phyloP scores from a whole-genome alignment of 2,113 vertebrate genomes.

The Gnathonemus longibarbis region DNA sequence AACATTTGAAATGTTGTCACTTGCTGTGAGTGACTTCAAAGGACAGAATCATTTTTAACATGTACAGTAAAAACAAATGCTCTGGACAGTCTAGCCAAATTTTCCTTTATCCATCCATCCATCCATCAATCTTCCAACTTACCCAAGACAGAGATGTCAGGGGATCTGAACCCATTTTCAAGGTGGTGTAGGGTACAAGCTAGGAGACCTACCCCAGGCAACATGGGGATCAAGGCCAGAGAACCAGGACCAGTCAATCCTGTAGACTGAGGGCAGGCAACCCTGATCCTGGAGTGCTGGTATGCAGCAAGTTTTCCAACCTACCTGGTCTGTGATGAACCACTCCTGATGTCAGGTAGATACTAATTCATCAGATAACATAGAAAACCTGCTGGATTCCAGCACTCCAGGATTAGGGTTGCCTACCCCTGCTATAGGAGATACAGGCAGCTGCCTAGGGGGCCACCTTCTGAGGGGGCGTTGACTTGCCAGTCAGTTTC shows the following conservation, averaged over 20 bases:
- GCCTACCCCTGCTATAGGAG: background rate
- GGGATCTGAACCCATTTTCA: background rate
- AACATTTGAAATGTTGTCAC: background rate
- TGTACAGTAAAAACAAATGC: background rate
- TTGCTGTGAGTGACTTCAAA: background rate
- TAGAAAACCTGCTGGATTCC: background rate
- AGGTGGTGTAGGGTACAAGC: background rate
- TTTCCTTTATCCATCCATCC: background rate
- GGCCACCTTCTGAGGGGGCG: background rate
- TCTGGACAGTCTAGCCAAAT: background rate
- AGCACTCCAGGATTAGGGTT: background rate
- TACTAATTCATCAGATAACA: background rate
- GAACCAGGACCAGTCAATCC: background rate
- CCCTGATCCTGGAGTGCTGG: background rate
- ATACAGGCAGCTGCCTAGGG: background rate
- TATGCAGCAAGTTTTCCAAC: background rate
- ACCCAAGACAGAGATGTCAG: background rate
- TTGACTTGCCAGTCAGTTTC: background rate
- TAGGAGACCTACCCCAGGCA: background rate
- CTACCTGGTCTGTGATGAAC: background rate
- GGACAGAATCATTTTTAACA: background rate
- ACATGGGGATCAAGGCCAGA: background rate
- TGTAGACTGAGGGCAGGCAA: background rate
- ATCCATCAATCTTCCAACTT: background rate
- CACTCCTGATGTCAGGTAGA: background rate